phyloP scores from a whole-genome alignment of 2,113 vertebrate species.

The Cranoglanis bouderius region DNA sequence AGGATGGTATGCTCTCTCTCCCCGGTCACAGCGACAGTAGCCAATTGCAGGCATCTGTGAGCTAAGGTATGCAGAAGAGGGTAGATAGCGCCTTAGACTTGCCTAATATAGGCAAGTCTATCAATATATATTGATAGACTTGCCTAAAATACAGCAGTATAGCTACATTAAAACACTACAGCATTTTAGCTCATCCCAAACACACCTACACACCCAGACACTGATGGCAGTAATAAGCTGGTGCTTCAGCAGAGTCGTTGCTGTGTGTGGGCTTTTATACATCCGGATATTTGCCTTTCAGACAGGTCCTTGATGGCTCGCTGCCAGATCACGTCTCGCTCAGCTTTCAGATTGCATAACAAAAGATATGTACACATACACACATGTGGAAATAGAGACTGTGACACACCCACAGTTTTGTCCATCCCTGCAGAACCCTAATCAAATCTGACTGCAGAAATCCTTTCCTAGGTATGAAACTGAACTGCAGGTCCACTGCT shows the following conservation, averaged over 20 bases:
- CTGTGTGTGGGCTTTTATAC: neutral
- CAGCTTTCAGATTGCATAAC: constrained; percentile 23
- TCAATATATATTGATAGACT: no score
- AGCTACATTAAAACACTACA: neutral
- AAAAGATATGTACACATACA: constrained; percentile 30
- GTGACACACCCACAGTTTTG: neutral
- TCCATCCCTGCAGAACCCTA: neutral
- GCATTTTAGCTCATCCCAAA: neutral
- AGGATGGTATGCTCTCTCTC: neutral
- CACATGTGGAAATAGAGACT: constrained; percentile 34
- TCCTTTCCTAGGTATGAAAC: constrained; percentile 2
- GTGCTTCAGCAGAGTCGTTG: neutral
- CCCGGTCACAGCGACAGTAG: neutral
- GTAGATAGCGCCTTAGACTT: neutral
- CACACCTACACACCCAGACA: constrained; percentile 3
- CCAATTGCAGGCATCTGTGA: neutral
- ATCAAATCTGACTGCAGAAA: constrained; percentile 18
- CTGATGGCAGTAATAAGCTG: constrained; percentile 19
- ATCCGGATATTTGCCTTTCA: constrained; percentile 55
- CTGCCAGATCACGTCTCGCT: constrained; percentile 26
- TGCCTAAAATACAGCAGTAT: neutral
- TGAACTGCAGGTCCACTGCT: neutral
- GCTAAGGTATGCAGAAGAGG: neutral
- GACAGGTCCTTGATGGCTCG: constrained; percentile 43
- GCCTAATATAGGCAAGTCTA: no score